phyloP scores from a whole-genome alignment of 2,113 vertebrate species.

The Labeo catla region DNA sequence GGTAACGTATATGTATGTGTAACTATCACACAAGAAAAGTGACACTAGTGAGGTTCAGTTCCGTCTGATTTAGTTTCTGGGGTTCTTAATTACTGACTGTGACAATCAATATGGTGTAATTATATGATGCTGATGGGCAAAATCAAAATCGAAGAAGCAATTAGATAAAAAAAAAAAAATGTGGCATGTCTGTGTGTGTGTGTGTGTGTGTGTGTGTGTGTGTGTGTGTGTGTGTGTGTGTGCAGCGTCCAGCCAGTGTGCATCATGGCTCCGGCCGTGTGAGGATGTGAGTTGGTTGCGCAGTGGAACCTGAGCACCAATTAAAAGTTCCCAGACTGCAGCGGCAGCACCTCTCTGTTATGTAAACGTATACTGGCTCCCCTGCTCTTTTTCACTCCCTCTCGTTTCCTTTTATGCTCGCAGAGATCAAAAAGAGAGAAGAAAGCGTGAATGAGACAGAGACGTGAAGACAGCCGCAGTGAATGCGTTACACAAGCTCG shows the following conservation, averaged over 20 bases:
- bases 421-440: slow-evolving; percentile 20
- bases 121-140: too few species aligned
- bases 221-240: neutral
- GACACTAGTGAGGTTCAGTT: neutral
- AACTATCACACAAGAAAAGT: too few species aligned
- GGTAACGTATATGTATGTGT: too few species aligned
- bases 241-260: slow-evolving; percentile 10
- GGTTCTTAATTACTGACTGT: slow-evolving; percentile 41
- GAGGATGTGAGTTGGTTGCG: neutral
- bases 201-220: neutral
- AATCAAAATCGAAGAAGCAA: slow-evolving; percentile 49
- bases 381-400: neutral
- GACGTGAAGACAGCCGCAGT: neutral
- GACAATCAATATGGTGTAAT: slow-evolving; percentile 39
- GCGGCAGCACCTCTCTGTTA: slow-evolving; percentile 19
- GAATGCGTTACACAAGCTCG: neutral
- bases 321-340: slow-evolving; percentile 44
- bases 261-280: neutral
- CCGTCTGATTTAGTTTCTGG: neutral
- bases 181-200: neutral
- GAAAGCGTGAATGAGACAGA: neutral
- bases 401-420: neutral
- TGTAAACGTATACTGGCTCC: slow-evolving; percentile 20
- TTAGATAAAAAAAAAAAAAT: too few species aligned
- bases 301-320: slow-evolving; percentile 14